phyloP scores from a whole-genome alignment of 2,888 invertebrate genomes.

The Mesorhabditis sp. region DNA sequence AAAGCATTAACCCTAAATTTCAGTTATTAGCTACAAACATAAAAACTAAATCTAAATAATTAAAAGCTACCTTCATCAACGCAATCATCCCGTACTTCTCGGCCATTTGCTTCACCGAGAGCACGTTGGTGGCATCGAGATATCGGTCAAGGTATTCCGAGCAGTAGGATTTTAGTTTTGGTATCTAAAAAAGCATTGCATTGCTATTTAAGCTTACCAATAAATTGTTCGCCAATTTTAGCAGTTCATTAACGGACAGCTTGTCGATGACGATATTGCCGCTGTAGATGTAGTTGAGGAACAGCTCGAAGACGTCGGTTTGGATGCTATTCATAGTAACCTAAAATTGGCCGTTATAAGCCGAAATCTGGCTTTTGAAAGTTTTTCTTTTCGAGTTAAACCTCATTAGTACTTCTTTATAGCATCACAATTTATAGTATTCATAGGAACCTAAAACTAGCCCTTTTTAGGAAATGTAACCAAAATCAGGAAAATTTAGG shows the following conservation, averaged over 20 bases:
- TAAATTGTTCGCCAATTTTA: constrained; percentile 69
- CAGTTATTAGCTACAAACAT: background rate
- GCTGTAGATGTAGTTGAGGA: constrained; percentile 70
- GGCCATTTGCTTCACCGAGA: constrained; percentile 67
- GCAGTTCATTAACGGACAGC: constrained; percentile 67
- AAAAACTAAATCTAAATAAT: constrained; percentile 27
- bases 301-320: constrained; percentile 65
- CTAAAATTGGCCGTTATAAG: constrained; percentile 43
- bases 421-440: too few relatives aligned
- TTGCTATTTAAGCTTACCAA: constrained; percentile 60
- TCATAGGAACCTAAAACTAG: too few relatives aligned
- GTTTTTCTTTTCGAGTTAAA: too few relatives aligned
- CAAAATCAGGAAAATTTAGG: too few relatives aligned
- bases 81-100: constrained; percentile 67
- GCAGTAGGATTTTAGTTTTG: constrained; percentile 66
- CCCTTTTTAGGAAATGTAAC: too few relatives aligned
- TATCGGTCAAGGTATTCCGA: constrained; percentile 69
- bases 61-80: constrained; percentile 62
- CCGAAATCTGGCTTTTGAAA: too few relatives aligned
- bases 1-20: background rate
- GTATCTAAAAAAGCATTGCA: constrained; percentile 32
- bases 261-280: constrained; percentile 67
- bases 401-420: too few relatives aligned
- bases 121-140: constrained; percentile 68
- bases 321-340: constrained; percentile 66